These are phyloP conservation scores for Nymphicus hollandicus DNA, from an alignment of 2,113 vertebrate genomes.

Conservation along the genomic window DNA sequence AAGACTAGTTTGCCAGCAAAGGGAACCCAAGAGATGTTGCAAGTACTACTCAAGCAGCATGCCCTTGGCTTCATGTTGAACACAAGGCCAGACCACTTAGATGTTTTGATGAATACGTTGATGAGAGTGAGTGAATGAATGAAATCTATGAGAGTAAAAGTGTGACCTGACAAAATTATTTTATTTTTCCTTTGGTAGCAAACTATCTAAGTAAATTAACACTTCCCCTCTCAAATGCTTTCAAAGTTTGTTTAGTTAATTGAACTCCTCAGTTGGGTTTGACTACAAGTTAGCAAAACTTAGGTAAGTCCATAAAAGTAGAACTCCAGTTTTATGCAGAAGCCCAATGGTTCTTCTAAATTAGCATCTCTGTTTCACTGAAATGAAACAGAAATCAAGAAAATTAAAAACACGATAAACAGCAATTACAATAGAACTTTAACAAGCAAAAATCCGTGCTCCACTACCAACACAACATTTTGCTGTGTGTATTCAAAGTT, in stretches of 20 bases:
- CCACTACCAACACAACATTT: not conserved
- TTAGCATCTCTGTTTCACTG: not conserved
- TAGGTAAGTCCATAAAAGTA: not conserved
- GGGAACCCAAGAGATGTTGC: not conserved
- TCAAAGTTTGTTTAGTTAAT: not conserved
- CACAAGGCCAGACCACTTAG: not conserved
- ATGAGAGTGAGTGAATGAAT: not conserved
- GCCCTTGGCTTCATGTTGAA: not conserved
- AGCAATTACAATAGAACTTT: not conserved
- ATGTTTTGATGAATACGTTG: not conserved
- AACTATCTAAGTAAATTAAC: no score
- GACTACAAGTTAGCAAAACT: not conserved
- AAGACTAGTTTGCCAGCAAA: not conserved
- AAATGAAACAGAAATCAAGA: conserved; percentile 14
- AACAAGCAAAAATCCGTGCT: not conserved
- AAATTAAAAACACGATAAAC: not conserved
- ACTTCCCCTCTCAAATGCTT: not conserved
- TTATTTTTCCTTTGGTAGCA: no score
- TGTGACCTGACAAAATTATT: not conserved
- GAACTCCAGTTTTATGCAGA: not conserved
- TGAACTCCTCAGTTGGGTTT: not conserved
- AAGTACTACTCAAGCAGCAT: not conserved
- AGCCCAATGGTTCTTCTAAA: not conserved
- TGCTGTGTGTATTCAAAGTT: not conserved
- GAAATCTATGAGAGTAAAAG: not conserved